A percentile compares a stretch with the other conserved stretches of the same genome.
These are phyloP conservation scores for Corythoichthys haematopterus DNA, from an alignment of 2,113 vertebrate genomes.

Conservation along the genomic window DNA sequence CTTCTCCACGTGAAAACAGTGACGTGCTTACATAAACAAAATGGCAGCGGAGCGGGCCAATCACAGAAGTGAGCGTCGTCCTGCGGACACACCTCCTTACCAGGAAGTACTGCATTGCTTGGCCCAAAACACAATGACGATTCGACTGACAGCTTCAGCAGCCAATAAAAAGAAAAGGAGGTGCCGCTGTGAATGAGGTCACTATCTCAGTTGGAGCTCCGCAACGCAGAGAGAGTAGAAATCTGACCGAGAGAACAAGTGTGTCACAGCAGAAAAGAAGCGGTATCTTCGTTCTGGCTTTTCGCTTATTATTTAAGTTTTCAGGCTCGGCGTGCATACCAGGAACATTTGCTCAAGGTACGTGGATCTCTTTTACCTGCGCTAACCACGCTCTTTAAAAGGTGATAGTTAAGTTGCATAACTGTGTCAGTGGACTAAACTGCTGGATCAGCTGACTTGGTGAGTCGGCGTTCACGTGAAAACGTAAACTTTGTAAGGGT, in stretches of 20 bases:
- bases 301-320: neutral
- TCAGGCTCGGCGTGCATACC: neutral
- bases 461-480: neutral
- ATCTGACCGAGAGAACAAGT: constrained; percentile 1
- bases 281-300: constrained; percentile 39
- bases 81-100: rapidly evolving
- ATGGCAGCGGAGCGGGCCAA: constrained; percentile 42
- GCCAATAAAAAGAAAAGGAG: constrained; percentile 50
- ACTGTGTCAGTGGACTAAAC: constrained; percentile 57
- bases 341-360: neutral
- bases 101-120: neutral
- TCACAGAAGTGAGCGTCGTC: constrained; percentile 4
- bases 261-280: constrained; percentile 14
- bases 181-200: constrained; percentile 59
- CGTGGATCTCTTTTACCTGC: neutral
- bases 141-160: neutral
- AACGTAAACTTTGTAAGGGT: neutral
- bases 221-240: constrained; percentile 32
- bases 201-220: constrained; percentile 36
- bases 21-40: constrained; percentile 83
- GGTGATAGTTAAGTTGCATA: constrained; percentile 55
- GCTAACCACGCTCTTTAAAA: neutral
- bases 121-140: neutral
- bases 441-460: neutral
- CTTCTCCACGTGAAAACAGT: constrained; percentile 79